These are phyloP conservation scores for Chrysoperla carnea DNA, from an alignment of 1,140 invertebrate species.

Conservation along the genomic window DNA sequence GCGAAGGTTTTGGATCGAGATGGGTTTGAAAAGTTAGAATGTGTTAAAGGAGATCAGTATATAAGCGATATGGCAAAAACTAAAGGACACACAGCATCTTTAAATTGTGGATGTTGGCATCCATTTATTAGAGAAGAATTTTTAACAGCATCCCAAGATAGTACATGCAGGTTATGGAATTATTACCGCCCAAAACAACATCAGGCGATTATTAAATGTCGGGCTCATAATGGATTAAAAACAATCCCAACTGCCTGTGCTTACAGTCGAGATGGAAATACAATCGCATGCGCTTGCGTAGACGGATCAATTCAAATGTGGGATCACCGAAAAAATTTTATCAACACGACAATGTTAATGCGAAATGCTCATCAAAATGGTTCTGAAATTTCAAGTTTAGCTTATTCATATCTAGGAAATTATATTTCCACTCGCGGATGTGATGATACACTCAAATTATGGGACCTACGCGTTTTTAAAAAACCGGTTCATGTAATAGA, in stretches of 20 bases:
- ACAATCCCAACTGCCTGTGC: conserved; percentile 71
- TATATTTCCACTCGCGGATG: conserved; percentile 65
- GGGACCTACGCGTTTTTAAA: conserved; percentile 80
- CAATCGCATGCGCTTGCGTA: conserved; percentile 76
- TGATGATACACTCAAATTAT: conserved; percentile 90
- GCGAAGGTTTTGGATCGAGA: conserved; percentile 93
- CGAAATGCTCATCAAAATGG: conserved; percentile 68
- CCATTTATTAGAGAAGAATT: conserved; percentile 85
- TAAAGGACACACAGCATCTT: conserved; percentile 86
- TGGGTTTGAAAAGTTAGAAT: conserved; percentile 90
- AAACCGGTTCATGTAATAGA: conserved; percentile 47
- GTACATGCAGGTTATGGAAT: conserved; percentile 83
- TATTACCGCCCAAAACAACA: conserved; percentile 58
- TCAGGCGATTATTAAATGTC: conserved; percentile 75
- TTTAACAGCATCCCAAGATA: conserved; percentile 84
- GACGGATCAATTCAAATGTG: conserved; percentile 97
- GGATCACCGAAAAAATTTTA: conserved; percentile 76
- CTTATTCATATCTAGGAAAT: conserved; percentile 77
- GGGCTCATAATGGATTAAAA: conserved; percentile 74
- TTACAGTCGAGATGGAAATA: conserved; percentile 75
- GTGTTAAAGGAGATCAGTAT: conserved; percentile 93
- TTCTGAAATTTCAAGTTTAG: conserved; percentile 65
- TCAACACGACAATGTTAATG: conserved; percentile 60
- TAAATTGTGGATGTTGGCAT: conserved; percentile 89
- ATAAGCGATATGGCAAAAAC: conserved; percentile 86